Evolutionary conservation across 1,140 invertebrate species (phyloP), one percentile per base, ranked within the genome.

Genomic region (Psilanteris sp.): DNA sequence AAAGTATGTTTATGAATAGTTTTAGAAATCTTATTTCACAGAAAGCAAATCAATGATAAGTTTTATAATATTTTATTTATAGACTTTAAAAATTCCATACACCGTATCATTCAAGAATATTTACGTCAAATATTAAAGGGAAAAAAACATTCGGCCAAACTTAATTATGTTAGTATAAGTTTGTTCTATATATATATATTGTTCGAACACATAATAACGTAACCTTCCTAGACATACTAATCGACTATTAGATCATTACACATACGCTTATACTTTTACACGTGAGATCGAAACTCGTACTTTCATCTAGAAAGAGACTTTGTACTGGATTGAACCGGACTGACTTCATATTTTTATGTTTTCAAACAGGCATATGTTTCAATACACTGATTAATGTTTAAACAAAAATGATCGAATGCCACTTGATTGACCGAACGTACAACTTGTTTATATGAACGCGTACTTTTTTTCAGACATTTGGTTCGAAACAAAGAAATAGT

Each of bases 271-370:
- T 32, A 61, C 46, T 61, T 71, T 71, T 61, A 71, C 67, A 71
- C 67, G 22, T 44, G 55, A 16, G 16, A 34, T 46, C 31, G 36
- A 54, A 71, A 62, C 54, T 61, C 55, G 67, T 27, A 71, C 67
- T 71, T 71, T 71, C 67, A 71, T 71, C 55, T 61, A 46, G 54
- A 39, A 34, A 14, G 24, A 70, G 37, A 61, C 67, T 71, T 61
- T 71, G 48, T 31, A 61, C 67, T 22, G 39, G 67, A 61, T 62
- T 46, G 20, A 71, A 71, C 44, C 22, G 29, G 66, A 70, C 26
- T 43, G 29, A 61, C 22, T 61, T 52, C 7, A 44, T 15, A 61
- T 70, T 70, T 70, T 61, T 70, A 59, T 52, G 22, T 32, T 27
- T 55, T 61, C 43, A 59, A 59, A 70, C 44, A 43, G 32, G 43